phyloP scores from a whole-genome alignment of 2,113 vertebrate species.

The Odontophorus gujanensis region DNA sequence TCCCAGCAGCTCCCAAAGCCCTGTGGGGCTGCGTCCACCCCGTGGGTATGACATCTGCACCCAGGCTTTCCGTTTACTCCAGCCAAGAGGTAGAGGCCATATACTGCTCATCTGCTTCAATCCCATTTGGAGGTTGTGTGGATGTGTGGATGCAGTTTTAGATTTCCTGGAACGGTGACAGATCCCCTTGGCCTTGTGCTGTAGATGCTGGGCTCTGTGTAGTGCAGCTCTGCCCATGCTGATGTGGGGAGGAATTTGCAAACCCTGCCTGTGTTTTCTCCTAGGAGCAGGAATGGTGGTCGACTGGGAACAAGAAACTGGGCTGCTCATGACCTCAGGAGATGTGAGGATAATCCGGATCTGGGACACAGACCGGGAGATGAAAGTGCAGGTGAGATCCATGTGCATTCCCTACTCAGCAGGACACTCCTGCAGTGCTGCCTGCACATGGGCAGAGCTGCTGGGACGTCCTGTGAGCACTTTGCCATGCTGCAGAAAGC shows the following conservation, averaged over 20 bases:
- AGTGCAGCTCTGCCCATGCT: neutral
- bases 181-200: neutral
- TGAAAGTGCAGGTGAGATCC: slow-evolving; percentile 92
- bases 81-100: rapidly evolving
- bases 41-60: rapidly evolving
- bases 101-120: rapidly evolving
- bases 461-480: too few relatives aligned
- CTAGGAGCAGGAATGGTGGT: slow-evolving; percentile 97
- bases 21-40: neutral
- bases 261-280: neutral
- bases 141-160: neutral
- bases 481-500: neutral
- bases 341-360: slow-evolving; percentile 94
- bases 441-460: too few relatives aligned
- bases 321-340: slow-evolving; percentile 95
- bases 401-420: too few relatives aligned
- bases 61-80: neutral
- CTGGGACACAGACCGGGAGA: slow-evolving; percentile 97
- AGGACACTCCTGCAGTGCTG: too few relatives aligned
- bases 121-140: rapidly evolving
- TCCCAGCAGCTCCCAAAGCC: neutral
- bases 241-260: neutral
- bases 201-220: neutral
- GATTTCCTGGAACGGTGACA: rapidly evolving
- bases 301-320: slow-evolving; percentile 98